Percentiles rank a stretch among this genome's conserved stretches.
These are phyloP conservation scores for Triplophysa rosa DNA, from an alignment of 2,113 vertebrate species.

Conservation along the genomic window DNA sequence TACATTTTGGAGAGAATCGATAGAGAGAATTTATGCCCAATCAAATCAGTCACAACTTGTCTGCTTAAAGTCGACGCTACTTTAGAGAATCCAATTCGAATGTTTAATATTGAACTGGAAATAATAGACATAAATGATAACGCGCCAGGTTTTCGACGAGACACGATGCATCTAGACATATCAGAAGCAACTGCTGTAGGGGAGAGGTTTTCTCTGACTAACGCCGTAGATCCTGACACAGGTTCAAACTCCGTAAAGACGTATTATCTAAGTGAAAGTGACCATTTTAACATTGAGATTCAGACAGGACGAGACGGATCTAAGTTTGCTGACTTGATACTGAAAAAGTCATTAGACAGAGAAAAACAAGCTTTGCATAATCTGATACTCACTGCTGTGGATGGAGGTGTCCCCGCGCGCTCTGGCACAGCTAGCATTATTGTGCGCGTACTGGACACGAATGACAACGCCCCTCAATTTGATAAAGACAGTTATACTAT, in stretches of 20 bases:
- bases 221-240: constrained; percentile 68
- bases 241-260: constrained; percentile 61
- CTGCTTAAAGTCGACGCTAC: too few relatives aligned
- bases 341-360: constrained; percentile 56
- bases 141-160: constrained; percentile 67
- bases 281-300: constrained; percentile 65
- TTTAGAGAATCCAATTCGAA: constrained; percentile 68
- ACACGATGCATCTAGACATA: constrained; percentile 70
- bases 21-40: constrained; percentile 67
- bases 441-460: constrained; percentile 65
- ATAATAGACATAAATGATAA: constrained; percentile 71
- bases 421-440: constrained; percentile 66
- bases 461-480: constrained; percentile 71
- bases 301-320: constrained; percentile 63
- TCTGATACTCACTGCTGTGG: constrained; percentile 69
- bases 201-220: constrained; percentile 67
- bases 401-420: constrained; percentile 68
- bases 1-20: constrained; percentile 74
- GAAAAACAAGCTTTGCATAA: constrained; percentile 61
- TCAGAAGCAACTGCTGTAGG: constrained; percentile 54
- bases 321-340: constrained; percentile 58
- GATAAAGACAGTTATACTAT: constrained; percentile 53
- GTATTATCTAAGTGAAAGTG: constrained; percentile 61
- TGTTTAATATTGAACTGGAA: constrained; percentile 73
- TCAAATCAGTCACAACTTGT: too few relatives aligned